A percentile compares a stretch with the other conserved stretches of the same genome.
Evolutionary conservation across 1,140 invertebrate species (phyloP).

Genomic region (Drosophila novamexicana): DNA sequence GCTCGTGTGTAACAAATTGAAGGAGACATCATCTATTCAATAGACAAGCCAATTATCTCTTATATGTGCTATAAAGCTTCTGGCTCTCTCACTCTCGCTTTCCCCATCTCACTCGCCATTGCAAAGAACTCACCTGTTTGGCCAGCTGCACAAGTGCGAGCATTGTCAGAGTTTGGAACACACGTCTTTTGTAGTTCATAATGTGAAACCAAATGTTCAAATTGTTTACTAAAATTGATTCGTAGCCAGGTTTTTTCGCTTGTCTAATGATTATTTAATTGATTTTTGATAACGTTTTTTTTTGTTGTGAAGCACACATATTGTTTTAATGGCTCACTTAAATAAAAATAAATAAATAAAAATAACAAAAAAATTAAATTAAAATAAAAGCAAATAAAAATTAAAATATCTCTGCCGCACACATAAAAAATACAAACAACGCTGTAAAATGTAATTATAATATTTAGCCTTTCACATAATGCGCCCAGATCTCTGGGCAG

Average conservation of each 20-base stretch:
- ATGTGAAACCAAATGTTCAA: conserved; percentile 10
- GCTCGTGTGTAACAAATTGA: too few relatives aligned
- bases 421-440: neutral
- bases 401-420: neutral
- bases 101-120: too few relatives aligned
- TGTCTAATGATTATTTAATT: conserved; percentile 54
- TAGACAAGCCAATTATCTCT: too few relatives aligned
- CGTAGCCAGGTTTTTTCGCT: neutral
- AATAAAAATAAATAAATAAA: neutral
- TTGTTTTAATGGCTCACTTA: conserved; percentile 29
- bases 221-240: neutral
- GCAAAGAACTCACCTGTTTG: conserved; percentile 40
- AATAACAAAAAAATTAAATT: neutral
- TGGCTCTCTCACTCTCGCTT: too few relatives aligned
- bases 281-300: conserved; percentile 50
- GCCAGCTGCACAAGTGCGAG: conserved; percentile 40
- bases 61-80: too few relatives aligned
- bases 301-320: neutral
- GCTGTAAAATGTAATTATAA: conserved; percentile 16
- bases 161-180: conserved; percentile 25
- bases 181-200: conserved; percentile 44
- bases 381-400: neutral
- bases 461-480: conserved; percentile 10
- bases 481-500: neutral
- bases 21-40: too few relatives aligned